Evolutionary conservation across 2,888 invertebrate genomes (phyloP).

Genomic region (Ceramica pisi): DNA sequence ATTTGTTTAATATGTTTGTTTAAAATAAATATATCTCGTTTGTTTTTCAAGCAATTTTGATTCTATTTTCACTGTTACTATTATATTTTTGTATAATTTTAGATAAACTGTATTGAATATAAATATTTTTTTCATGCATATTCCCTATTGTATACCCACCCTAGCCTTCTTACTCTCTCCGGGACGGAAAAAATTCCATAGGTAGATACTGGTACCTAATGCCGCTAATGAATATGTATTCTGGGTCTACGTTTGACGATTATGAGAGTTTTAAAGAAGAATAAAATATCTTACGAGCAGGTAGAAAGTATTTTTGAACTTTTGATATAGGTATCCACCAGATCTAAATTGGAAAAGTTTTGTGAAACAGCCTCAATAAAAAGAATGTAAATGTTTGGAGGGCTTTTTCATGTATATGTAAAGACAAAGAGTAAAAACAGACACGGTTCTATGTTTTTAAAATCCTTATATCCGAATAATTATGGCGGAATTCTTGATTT

Average conservation of each 20-base stretch:
- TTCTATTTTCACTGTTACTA: too few relatives aligned
- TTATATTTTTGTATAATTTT: too few relatives aligned
- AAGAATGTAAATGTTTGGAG: conserved; percentile 24
- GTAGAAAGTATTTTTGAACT: conserved; percentile 17
- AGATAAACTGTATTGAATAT: too few relatives aligned
- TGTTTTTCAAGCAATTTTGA: too few relatives aligned
- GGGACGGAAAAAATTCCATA: too few relatives aligned
- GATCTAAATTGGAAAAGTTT: conserved; percentile 54
- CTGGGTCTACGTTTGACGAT: neutral
- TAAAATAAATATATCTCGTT: too few relatives aligned
- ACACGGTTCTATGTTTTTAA: neutral
- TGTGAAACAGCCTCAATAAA: conserved; percentile 11
- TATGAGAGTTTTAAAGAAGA: conserved; percentile 22
- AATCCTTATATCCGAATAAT: neutral
- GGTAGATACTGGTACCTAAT: neutral
- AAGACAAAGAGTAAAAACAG: neutral
- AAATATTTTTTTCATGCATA: too few relatives aligned
- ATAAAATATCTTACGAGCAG: conserved; percentile 31
- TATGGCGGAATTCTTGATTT: neutral
- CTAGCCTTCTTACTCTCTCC: too few relatives aligned
- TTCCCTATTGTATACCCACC: too few relatives aligned
- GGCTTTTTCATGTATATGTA: neutral
- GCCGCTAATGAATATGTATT: neutral
- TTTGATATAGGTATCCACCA: conserved; percentile 11
- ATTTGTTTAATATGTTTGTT: too few relatives aligned